Base-by-base conservation (phyloP, 1,140 invertebrate genomes). In the Drosophila pseudoananassae region DNA sequence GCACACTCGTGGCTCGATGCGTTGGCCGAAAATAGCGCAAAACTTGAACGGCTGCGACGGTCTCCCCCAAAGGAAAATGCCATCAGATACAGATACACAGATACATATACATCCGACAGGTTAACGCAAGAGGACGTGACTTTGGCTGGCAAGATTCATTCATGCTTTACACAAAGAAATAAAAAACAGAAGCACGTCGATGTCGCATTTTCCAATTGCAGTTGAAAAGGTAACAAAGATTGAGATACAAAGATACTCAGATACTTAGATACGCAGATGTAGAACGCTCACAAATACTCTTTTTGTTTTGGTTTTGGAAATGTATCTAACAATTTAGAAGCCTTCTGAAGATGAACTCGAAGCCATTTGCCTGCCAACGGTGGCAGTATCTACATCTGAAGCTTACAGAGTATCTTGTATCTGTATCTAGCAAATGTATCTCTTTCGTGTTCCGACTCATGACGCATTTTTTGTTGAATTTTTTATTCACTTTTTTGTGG, bases 21-120 rank as follows among this genome's bases (percentile, higher is more conserved):
- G 55, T 69, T 69, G 53, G 55, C 61, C 75, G 23, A 76, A 88
- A 87, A 87, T 72, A 88, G 63, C 55, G 49, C 49, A 76, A 88
- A 83, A 88, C 33, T 76, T 14, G 69, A 87, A 87, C 82, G 82
- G 82, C 65, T 87, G 82, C 56, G 61, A 14, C 14, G 40, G 14
- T 33, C 38, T 38, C 23, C 60, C 56, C 57, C 52, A 72, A 71
- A 66, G 53, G 31, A 69, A 70, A 81, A 75, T 64, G 64, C 38
- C 69, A 87, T 63, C 68, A 65, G 43, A 80, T 49, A 70, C 38
- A 51, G 17, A 25, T 7, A 36, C 38, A 43, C 38, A 60, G 31
- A 50, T 15, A 55, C 17, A 45, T 10, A 76, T 29, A 77, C 47
- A 72, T 31, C 55, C 52, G 65, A 70, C 66, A 70, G 64, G 66